A percentile compares a stretch with the other conserved stretches of the same genome.
These are phyloP conservation scores for Probaryconus sp. DNA, from an alignment of 1,140 invertebrate species.

Conservation along the genomic window DNA sequence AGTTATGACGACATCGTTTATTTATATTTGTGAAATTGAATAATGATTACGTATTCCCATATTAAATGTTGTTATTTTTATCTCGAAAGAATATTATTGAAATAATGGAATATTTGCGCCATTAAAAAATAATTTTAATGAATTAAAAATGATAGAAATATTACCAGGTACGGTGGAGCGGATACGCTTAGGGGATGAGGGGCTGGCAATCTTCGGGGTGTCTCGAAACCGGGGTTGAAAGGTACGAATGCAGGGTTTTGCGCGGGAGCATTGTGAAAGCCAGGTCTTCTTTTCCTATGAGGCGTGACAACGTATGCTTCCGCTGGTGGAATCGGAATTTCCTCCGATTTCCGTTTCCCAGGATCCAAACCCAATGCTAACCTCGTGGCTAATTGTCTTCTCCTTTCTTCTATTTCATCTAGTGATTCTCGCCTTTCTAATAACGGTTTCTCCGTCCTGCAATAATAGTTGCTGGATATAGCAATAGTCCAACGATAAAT, in stretches of 20 bases:
- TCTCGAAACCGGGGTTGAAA: conserved; percentile 79
- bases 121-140: not conserved
- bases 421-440: conserved; percentile 75
- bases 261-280: conserved; percentile 90
- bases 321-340: conserved; percentile 75
- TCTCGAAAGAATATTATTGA: not conserved
- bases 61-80: not conserved
- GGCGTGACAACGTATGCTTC: conserved; percentile 88
- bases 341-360: conserved; percentile 75
- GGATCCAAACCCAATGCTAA: conserved; percentile 73
- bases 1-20: too few species aligned
- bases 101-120: not conserved
- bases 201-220: conserved; percentile 77
- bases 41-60: too few species aligned
- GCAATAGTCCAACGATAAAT: too few species aligned
- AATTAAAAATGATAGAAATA: conserved; percentile 27
- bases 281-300: conserved; percentile 88
- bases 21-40: too few species aligned
- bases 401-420: conserved; percentile 76
- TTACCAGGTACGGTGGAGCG: conserved; percentile 83
- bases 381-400: conserved; percentile 72
- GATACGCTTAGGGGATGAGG: conserved; percentile 84
- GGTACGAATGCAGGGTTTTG: conserved; percentile 91
- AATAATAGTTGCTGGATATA: not conserved
- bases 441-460: conserved; percentile 64